Evolutionary conservation across 2,888 invertebrate species (phyloP).

Genomic region (Vannuccia rotundouncinata): DNA sequence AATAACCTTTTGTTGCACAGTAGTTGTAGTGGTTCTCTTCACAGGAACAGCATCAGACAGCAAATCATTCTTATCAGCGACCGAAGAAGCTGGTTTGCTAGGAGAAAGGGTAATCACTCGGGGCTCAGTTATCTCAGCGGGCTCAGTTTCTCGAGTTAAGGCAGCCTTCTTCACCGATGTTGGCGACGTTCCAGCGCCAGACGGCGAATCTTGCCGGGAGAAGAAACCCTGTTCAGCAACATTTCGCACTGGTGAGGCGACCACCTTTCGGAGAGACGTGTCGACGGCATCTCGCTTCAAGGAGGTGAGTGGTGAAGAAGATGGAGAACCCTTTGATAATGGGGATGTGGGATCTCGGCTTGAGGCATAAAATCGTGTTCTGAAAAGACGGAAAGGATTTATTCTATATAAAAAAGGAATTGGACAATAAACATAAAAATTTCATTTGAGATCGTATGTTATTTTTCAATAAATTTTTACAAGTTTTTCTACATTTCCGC

Average conservation of each 20-base stretch:
- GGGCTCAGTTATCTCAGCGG: background rate
- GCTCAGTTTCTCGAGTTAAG: no score
- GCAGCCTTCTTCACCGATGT: no score
- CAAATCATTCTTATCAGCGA: background rate
- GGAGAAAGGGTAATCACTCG: background rate
- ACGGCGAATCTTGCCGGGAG: no score
- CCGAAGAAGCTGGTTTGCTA: background rate
- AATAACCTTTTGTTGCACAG: background rate
- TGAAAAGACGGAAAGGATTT: background rate
- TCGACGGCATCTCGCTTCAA: background rate
- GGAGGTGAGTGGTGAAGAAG: background rate
- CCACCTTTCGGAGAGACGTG: background rate
- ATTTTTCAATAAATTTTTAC: no score
- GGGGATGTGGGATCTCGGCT: background rate
- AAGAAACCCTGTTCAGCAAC: background rate
- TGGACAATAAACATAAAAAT: no score
- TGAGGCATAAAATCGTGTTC: background rate
- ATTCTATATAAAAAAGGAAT: no score
- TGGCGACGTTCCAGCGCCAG: no score
- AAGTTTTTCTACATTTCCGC: no score
- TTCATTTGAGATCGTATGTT: no score
- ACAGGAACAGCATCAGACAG: background rate
- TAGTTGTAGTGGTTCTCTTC: background rate
- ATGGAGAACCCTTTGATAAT: background rate
- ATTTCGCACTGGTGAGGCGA: background rate